Evolutionary conservation across 2,797 vertebrate genomes (phyloP), one percentile per base, ranked within the genome.

Genomic region (Lepilemur septentrionalis): DNA sequence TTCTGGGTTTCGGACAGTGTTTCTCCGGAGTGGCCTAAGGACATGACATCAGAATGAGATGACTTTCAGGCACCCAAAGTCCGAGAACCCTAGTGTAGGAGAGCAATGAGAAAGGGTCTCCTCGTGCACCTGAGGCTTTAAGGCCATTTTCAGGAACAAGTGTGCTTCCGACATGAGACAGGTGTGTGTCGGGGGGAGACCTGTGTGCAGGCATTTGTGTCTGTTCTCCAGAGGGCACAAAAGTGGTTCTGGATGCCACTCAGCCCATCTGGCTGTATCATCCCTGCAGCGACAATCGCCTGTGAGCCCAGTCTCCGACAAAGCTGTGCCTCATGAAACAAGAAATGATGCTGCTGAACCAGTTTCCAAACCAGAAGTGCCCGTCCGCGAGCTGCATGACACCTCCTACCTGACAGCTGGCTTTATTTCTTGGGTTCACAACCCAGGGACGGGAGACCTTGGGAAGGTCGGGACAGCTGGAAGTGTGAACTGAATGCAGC

Each of bases 401-500:
- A 63, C 76, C 23, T 63, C 89, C 96, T 81, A 38, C 91, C 95
- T 61, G 83, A 81, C 25, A 25, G 85, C 73, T 79, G 46, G 92
- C 96, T 76, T 69, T 43, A 10, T 18, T 50, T 90, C 88, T 88
- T 12, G 15, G 41, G 81, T 92, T 94, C 89, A 78, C 14, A 28
- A 67, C 93, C 96, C 69, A 13, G 94, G 91, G 89, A 69, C 2
- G 0, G 96, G 95, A 92, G 96, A 85, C 91, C 95, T 72, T 20
- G 20, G 95, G 91, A 69, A 76, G 93, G 96, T 97, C 90, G 88
- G 97, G 98, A 99, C 98, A 98, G 98, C 99, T 99, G 99, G 98
- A 99, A 99, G 98, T 96, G 97, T 98, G 98, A 98, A 99, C 98
- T 93, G 98, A 98, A 99, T 98, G 98, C 98, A 98, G 78, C 98